Conservation (phyloP, 2,113 vertebrate genomes). For the Oxyura jamaicensis region DNA sequence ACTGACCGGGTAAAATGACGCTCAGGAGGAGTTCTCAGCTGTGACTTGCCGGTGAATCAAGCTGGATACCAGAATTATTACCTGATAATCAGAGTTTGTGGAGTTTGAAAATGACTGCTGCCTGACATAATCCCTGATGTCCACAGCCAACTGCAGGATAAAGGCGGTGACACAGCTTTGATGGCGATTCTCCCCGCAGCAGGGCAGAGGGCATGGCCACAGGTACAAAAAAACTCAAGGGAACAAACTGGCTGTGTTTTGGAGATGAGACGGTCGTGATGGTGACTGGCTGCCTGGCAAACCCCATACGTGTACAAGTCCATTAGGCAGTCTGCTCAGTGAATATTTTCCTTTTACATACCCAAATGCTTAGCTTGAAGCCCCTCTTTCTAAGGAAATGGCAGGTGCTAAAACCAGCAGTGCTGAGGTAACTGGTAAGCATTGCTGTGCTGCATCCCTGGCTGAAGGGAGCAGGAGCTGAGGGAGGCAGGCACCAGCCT, state of each 20-base stretch:
- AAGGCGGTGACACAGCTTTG: neutral
- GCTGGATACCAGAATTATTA: rapidly evolving
- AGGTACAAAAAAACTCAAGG: neutral
- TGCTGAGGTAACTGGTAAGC: neutral
- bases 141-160: rapidly evolving
- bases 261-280: neutral
- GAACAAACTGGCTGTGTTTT: rapidly evolving
- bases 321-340: no score
- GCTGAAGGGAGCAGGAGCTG: neutral
- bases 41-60: rapidly evolving
- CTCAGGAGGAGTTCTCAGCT: rapidly evolving
- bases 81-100: rapidly evolving
- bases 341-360: neutral
- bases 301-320: no score
- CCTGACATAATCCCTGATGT: rapidly evolving
- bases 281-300: neutral
- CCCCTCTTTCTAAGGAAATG: neutral
- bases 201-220: rapidly evolving
- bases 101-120: no score
- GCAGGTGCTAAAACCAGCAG: neutral
- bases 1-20: rapidly evolving
- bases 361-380: neutral
- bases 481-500: no score
- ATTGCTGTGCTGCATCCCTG: neutral
- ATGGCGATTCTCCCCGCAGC: no score